phyloP scores from a whole-genome alignment of 2,797 vertebrate genomes.

The Lepilemur ruficaudatus region DNA sequence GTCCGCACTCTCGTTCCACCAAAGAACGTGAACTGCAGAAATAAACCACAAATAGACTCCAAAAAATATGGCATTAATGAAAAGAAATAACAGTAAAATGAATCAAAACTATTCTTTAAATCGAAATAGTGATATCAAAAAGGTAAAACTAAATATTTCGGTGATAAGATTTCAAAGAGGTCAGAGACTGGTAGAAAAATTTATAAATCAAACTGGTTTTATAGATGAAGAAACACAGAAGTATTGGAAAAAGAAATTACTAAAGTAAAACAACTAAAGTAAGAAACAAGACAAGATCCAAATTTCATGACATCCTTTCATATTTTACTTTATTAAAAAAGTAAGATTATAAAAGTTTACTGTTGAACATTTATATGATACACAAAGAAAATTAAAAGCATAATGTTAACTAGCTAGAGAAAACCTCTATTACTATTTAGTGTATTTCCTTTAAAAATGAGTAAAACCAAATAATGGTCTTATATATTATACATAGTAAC shows the following conservation, averaged over 20 bases:
- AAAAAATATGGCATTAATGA: neutral
- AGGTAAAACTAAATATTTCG: neutral
- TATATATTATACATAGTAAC: neutral
- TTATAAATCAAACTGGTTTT: neutral
- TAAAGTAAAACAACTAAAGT: neutral
- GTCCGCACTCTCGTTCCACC: slow-evolving; percentile 91
- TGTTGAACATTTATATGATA: neutral
- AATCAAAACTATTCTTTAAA: neutral
- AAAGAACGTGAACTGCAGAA: slow-evolving; percentile 88
- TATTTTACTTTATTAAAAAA: neutral
- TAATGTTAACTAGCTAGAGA: neutral
- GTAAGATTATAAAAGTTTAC: neutral
- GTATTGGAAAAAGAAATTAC: neutral
- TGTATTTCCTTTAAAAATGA: neutral
- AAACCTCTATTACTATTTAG: neutral
- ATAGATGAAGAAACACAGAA: neutral
- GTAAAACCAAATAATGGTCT: neutral
- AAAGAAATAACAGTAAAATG: neutral
- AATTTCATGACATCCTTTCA: neutral
- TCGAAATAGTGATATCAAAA: neutral
- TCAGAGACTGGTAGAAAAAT: neutral
- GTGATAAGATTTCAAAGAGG: neutral
- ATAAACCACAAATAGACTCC: slow-evolving; percentile 30
- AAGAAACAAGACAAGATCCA: neutral
- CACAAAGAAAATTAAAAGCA: neutral